Percentiles rank a stretch among this genome's conserved stretches.
These are phyloP conservation scores for Lasioglossum morio DNA, from an alignment of 2,888 invertebrate genomes.

Conservation along the genomic window DNA sequence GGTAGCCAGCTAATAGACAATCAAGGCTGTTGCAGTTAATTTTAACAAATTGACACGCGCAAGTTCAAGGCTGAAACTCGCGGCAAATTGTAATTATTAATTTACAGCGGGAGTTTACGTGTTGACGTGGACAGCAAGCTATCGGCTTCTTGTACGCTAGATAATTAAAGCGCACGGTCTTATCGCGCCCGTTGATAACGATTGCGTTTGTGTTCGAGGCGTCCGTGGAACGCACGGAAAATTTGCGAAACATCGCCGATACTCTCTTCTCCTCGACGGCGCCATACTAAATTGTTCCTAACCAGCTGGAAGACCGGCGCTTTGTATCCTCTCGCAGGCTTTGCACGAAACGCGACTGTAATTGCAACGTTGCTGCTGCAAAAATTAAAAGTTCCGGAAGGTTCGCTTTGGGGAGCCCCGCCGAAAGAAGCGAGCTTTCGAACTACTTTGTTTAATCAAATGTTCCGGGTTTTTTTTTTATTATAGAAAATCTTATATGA, in stretches of 20 bases:
- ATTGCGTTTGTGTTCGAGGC: not conserved
- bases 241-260: not conserved
- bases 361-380: not conserved
- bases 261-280: not conserved
- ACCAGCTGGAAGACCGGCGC: not conserved
- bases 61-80: constrained; percentile 18
- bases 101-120: not conserved
- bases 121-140: constrained; percentile 27
- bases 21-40: not conserved
- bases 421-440: not conserved
- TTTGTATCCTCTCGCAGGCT: not conserved
- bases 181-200: constrained; percentile 44
- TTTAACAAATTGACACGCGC: not conserved
- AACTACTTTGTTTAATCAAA: not conserved
- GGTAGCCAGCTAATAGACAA: not conserved
- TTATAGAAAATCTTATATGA: too few relatives aligned
- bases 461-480: not conserved
- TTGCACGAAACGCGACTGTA: not conserved
- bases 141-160: constrained; percentile 46
- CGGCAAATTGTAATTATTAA: not conserved
- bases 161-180: constrained; percentile 55
- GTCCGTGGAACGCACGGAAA: constrained; percentile 9
- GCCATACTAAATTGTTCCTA: not conserved
- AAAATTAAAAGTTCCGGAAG: not conserved
- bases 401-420: not conserved